These are phyloP conservation scores for Saguinus midas DNA, from an alignment of 2,113 vertebrate genomes.

Conservation along the genomic window DNA sequence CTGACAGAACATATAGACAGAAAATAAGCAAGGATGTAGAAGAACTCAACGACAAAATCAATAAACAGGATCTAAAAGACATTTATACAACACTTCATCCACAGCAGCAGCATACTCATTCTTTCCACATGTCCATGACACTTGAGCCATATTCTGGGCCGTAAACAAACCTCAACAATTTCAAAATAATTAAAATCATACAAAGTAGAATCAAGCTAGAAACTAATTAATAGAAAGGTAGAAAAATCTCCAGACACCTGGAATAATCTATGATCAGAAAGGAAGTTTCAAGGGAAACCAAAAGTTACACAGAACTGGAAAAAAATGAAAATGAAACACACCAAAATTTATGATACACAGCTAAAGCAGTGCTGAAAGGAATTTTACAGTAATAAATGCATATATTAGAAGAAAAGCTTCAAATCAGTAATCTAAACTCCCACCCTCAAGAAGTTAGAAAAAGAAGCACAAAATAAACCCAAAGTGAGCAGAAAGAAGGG, in stretches of 20 bases:
- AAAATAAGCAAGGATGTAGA: background rate
- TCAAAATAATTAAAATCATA: background rate
- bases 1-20: background rate
- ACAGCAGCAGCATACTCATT: background rate
- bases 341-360: background rate
- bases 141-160: background rate
- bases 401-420: background rate
- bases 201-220: background rate
- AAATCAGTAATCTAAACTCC: background rate
- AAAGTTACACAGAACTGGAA: background rate
- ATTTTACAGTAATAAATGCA: background rate
- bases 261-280: background rate
- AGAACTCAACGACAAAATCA: background rate
- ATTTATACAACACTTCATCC: background rate
- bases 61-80: background rate
- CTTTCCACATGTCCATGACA: background rate
- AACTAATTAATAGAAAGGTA: background rate
- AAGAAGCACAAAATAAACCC: background rate
- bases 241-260: constrained; percentile 5
- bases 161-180: background rate
- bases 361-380: background rate
- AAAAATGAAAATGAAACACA: background rate
- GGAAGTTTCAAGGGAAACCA: background rate
- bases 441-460: background rate
- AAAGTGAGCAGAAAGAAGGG: background rate